Base-by-base conservation (phyloP, 2,113 vertebrate species). In the Tenrec ecaudatus region DNA sequence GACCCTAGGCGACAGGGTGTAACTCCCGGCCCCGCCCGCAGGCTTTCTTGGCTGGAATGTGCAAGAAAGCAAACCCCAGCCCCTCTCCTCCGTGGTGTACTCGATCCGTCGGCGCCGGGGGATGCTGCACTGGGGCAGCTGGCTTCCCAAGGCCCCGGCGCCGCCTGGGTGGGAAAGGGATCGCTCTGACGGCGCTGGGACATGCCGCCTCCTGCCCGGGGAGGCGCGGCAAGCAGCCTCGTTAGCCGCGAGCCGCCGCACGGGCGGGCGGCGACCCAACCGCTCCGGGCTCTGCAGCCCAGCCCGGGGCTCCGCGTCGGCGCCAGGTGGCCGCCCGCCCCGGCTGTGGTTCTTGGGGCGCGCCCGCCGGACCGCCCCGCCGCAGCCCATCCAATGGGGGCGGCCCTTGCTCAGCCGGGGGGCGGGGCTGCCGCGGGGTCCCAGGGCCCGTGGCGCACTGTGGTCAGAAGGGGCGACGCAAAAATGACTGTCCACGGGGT, bases 311-410 rank as follows among this genome's bases (percentile, higher is more conserved):
- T 1, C 38, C 12, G 57, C 23, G 9, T 58, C 29, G 11, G 82
- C 38, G 22, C 95, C 82, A 85, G 94, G 69, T 82, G 92, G 86
- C 94, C 95, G 66, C 40, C 66, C 84, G 91, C 38, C 66, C 78
- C 60, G 23, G 16, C 25, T 36, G 38, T 0, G 0, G 53, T 60
- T 58, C 69, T 36, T 4, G 0, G 68, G 9, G 0, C 22, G 57
- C 6, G 12, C 40, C 23, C 6, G 1, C 6, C 62, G 71, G 77
- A 10, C 38, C 29, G 38, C 19, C 76, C 25, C 1, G 4, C 66
- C 66, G 15, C n/a, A n/a, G n/a, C n/a, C n/a, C n/a, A 0, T 19
- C n/a, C 47, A 33, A 40, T 1, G 38, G n/a, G 31, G 22, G 23
- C 29, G 36, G 78, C 43, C 27, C 14, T 69, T 79, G 8, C 27